phyloP scores from a whole-genome alignment of 2,113 vertebrate species.

The Condylura cristata region DNA sequence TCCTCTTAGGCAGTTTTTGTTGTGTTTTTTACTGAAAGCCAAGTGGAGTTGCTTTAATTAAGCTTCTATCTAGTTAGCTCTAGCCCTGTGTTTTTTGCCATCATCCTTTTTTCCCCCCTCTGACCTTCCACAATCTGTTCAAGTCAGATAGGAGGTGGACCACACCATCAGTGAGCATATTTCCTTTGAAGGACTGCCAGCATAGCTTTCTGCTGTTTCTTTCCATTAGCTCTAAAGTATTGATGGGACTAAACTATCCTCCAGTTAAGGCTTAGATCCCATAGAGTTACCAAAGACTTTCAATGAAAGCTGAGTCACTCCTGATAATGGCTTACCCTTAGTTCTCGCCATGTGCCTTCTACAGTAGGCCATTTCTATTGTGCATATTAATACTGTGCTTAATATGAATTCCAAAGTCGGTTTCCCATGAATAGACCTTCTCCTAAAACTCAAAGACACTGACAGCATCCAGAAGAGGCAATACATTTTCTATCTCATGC shows the following conservation, averaged over 20 bases:
- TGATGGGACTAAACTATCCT: conserved; percentile 5
- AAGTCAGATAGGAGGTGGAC: conserved; percentile 60
- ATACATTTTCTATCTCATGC: neutral
- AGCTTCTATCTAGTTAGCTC: conserved; percentile 31
- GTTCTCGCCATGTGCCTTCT: neutral
- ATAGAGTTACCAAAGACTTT: conserved; percentile 40
- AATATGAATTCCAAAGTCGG: neutral
- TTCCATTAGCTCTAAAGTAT: conserved; percentile 54
- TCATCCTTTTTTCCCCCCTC: conserved; percentile 30
- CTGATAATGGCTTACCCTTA: neutral
- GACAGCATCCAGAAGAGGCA: neutral
- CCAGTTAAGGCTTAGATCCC: conserved; percentile 29
- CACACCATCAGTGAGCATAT: conserved; percentile 55
- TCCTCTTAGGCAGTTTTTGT: neutral
- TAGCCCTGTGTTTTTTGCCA: neutral
- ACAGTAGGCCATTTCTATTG: neutral
- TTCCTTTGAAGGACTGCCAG: conserved; percentile 67
- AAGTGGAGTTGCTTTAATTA: conserved; percentile 41
- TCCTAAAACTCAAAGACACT: neutral
- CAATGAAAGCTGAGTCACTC: neutral
- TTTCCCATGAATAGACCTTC: neutral
- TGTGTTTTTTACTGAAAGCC: neutral
- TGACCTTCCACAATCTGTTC: conserved; percentile 72
- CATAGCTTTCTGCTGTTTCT: conserved; percentile 48
- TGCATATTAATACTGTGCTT: conserved; percentile 14